Evolutionary conservation across 2,113 vertebrate species (phyloP).

Genomic region (Pongo pygmaeus): DNA sequence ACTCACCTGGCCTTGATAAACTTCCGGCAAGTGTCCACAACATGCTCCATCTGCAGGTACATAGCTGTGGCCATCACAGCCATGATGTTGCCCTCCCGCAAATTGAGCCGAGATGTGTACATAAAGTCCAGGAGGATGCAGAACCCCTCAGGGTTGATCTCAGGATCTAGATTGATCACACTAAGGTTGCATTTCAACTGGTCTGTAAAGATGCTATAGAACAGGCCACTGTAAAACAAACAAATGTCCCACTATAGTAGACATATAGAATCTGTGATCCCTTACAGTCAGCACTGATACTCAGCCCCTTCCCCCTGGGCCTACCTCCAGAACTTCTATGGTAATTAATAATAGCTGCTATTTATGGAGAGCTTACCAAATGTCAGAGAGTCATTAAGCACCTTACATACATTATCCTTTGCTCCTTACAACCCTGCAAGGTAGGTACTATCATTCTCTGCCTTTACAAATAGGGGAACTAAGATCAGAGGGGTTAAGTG

Average conservation of each 20-base stretch:
- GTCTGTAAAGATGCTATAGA: slow-evolving; percentile 99
- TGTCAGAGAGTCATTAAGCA: background rate
- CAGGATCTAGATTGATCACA: slow-evolving; percentile 95
- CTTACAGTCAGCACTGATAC: background rate
- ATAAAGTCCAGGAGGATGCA: slow-evolving; percentile 98
- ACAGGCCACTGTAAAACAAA: slow-evolving; percentile 91
- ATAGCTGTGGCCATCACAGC: slow-evolving; percentile 97
- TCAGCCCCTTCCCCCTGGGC: too few relatives aligned
- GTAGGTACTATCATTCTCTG: background rate
- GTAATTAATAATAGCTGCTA: background rate
- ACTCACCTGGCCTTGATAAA: slow-evolving; percentile 97
- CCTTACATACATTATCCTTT: background rate
- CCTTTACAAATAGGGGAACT: background rate
- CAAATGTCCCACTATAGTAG: background rate
- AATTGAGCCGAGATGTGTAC: slow-evolving; percentile 97
- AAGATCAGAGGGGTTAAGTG: background rate
- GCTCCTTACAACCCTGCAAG: background rate
- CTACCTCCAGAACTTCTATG: background rate
- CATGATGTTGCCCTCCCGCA: slow-evolving; percentile 96
- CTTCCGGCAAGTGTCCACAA: slow-evolving; percentile 97
- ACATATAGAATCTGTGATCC: background rate
- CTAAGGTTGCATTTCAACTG: slow-evolving; percentile 97
- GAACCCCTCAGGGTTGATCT: slow-evolving; percentile 97
- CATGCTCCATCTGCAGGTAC: slow-evolving; percentile 99
- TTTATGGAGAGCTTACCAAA: background rate